phyloP scores from a whole-genome alignment of 2,113 vertebrate species.

The Plectropomus leopardus region DNA sequence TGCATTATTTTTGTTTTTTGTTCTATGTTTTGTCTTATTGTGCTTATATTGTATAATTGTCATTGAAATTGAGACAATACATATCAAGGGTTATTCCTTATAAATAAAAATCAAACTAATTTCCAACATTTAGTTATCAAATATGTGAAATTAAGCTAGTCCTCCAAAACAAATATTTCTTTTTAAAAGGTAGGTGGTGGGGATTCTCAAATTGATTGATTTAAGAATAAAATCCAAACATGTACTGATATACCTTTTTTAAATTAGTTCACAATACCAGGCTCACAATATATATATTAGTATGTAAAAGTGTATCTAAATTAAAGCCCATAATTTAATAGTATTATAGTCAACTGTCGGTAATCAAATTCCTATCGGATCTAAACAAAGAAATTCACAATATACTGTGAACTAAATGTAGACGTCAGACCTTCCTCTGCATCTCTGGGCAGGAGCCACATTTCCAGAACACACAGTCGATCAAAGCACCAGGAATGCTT shows the following conservation, averaged over 20 bases:
- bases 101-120: too few relatives aligned
- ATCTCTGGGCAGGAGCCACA: neutral
- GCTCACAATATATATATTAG: too few relatives aligned
- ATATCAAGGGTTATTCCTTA: too few relatives aligned
- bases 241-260: neutral
- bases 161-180: neutral
- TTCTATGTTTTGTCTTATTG: too few relatives aligned
- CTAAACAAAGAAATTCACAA: too few relatives aligned
- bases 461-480: slow-evolving; percentile 54
- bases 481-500: slow-evolving; percentile 32
- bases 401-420: neutral
- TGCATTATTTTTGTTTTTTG: too few relatives aligned
- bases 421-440: neutral
- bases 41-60: too few relatives aligned
- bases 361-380: too few relatives aligned
- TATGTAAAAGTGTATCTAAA: neutral
- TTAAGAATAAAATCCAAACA: neutral
- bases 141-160: neutral
- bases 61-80: too few relatives aligned
- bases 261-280: neutral
- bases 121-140: neutral
- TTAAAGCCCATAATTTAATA: neutral
- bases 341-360: neutral
- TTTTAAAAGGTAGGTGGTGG: neutral
- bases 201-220: neutral